These are phyloP conservation scores for Paramormyrops kingsleyae DNA, from an alignment of 2,113 vertebrate species.

Conservation along the genomic window DNA sequence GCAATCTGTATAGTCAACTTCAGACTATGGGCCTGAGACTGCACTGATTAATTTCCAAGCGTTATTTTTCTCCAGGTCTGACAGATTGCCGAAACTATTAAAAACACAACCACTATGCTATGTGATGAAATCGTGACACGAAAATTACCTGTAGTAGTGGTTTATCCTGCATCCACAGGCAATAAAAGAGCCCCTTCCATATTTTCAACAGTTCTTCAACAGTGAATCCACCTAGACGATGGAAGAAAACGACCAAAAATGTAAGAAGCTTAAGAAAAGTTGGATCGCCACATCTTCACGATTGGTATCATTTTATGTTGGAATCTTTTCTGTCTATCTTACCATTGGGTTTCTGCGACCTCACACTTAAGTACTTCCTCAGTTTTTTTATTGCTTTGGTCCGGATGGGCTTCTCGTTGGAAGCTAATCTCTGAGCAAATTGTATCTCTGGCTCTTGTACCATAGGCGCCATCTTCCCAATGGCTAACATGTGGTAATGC, in stretches of 20 bases:
- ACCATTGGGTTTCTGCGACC: conserved; percentile 65
- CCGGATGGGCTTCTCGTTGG: conserved; percentile 75
- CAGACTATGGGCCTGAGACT: background rate
- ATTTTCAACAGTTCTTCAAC: conserved; percentile 81
- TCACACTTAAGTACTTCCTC: conserved; percentile 64
- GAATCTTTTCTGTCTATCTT: conserved; percentile 5
- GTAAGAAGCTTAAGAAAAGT: background rate
- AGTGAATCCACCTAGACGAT: conserved; percentile 68
- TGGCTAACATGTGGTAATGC: conserved; percentile 38
- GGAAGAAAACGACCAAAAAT: background rate
- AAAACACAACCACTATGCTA: background rate
- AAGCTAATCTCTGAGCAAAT: conserved; percentile 79
- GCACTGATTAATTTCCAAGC: background rate
- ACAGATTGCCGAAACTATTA: background rate
- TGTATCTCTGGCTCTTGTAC: conserved; percentile 60
- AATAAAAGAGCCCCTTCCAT: conserved; percentile 92
- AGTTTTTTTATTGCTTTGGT: conserved; percentile 74
- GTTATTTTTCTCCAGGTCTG: background rate
- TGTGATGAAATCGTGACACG: background rate
- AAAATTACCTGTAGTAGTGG: conserved; percentile 74
- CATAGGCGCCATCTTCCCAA: conserved; percentile 37
- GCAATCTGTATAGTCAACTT: background rate
- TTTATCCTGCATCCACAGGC: conserved; percentile 89
- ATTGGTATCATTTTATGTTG: background rate
- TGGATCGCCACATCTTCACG: background rate